Evolutionary conservation across 1,140 invertebrate genomes (phyloP), one percentile per base, ranked within the genome.

Genomic region (honey bee (Apis mellifera)): DNA sequence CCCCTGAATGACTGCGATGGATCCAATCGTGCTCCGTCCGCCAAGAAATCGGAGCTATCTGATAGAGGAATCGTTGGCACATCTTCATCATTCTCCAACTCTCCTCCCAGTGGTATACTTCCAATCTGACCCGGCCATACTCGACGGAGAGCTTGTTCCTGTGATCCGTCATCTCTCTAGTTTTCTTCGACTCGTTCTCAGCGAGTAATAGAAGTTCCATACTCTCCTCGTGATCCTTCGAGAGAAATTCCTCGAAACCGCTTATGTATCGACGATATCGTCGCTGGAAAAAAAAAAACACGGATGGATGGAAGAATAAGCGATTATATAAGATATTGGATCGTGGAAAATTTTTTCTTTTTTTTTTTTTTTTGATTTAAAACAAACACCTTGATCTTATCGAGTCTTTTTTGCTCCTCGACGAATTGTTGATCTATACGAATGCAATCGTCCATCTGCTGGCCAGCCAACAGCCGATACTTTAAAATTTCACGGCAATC

Each of bases 51-150:
- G 96, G 95, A 55, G 95, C 95, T 19, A 95, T 92, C 88, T 95
- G 94, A 88, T 95, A 95, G 32, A 96, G 91, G 91, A 96, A 96
- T 84, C 94, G 94, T 91, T 96, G 95, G 90, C 96, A 96, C 79
- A 95, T 95, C 86, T 96, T 94, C 60, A 95, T 94, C 71, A 95
- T 95, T 71, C 95, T 90, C 93, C 96, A 95, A 26, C 94, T 95
- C 88, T 96, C 96, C 83, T 96, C 95, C 68, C 95, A 95, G 50
- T 94, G 94, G 68, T 96, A 95, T 26, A 96, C 90, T 73, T 95
- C 94, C 2, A 95, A 94, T 80, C 95, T 95, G 9, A 95, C 83
- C 42, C 95, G 93, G 19, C 94, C 93, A 54, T 90, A 93, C 26
- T 88, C 88, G 2, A 89, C 88, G 0, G 83, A 89, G 32, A 94